Base-by-base conservation (phyloP, 2,113 vertebrate species). In the Muntiacus reevesi region DNA sequence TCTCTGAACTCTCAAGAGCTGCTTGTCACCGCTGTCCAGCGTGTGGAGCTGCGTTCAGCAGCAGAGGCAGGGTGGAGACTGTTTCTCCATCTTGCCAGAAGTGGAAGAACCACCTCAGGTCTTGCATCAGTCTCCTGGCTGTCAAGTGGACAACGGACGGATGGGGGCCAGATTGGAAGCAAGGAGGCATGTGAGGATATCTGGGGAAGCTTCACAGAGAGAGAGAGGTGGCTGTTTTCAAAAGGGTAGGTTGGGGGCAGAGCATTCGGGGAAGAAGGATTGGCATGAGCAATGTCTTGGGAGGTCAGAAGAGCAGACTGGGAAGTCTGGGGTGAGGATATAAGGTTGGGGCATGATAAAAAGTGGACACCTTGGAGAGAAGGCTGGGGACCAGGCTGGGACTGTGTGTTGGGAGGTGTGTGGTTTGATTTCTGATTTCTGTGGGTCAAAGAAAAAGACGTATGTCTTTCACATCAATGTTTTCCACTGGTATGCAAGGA, bases 401-500 rank as follows among this genome's bases (percentile, higher is more conserved):
- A 25, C 76, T 10, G 0, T 9, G 30, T 25, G 57, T 11, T 33
- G 6, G 47, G 43, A 78, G 28, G 30, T 30, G 28, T 93, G n/a
- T 55, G 62, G 36, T 59, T 71, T 87, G 84, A 27, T 81, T 78
- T 96, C 28, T 85, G 94, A 85, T 96, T 92, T 93, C 52, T 92
- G 2, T 30, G 33, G 47, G 84, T 86, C 71, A 83, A 97, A 96
- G 90, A 89, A 81, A 96, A 97, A 95, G 93, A 17, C 1, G 17
- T 81, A 86, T 64, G 45, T 93, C 67, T 71, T 36, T 71, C n/a
- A 71, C n/a, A 71, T 10, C n/a, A 94, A 74, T 95, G 64, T 95
- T 98, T 98, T 98, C 98, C 94, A 93, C 94, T 90, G 57, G 40
- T 45, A n/a, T 83, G 13, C 23, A 4, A 91, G 54, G 36, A 92